A percentile compares a stretch with the other conserved stretches of the same genome.
Evolutionary conservation across 2,888 invertebrate species (phyloP).

Genomic region (Dryococelus australis): DNA sequence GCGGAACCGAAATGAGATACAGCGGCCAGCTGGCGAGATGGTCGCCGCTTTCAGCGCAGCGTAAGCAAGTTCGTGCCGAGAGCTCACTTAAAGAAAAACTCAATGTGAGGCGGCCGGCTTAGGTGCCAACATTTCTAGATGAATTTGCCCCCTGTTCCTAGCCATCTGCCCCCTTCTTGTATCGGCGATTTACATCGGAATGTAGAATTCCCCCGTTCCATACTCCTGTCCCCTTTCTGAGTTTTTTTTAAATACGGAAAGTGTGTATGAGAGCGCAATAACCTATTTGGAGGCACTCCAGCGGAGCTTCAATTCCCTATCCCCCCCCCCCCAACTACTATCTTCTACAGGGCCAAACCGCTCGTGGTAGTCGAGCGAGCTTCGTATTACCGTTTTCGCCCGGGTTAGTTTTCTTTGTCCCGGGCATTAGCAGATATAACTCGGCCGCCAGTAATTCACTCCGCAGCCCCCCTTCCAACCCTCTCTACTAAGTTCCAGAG

Average conservation of each 20-base stretch:
- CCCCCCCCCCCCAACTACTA: background rate
- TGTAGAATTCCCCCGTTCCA: background rate
- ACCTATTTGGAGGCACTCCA: constrained; percentile 16
- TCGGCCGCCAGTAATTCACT: background rate
- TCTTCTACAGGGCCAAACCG: background rate
- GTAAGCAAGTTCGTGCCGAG: too few species aligned
- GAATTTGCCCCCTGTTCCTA: background rate
- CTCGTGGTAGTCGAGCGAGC: background rate
- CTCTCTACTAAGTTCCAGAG: background rate
- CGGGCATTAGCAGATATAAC: constrained; percentile 1
- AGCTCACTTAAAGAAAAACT: background rate
- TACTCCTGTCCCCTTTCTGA: background rate
- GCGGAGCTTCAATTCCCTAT: background rate
- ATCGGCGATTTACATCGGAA: constrained; percentile 16
- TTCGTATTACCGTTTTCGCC: background rate
- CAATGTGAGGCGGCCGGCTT: background rate
- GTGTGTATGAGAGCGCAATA: constrained; percentile 10
- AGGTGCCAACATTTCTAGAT: background rate
- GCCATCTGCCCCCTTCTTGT: constrained; percentile 10
- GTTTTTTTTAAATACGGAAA: background rate
- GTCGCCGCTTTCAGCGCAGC: too few species aligned
- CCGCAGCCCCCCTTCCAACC: too few species aligned
- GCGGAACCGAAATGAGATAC: too few species aligned
- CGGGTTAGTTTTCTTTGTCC: background rate
- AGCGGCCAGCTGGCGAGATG: too few species aligned